Percentiles rank a stretch among this genome's conserved stretches.
Evolutionary conservation across 2,888 invertebrate species (phyloP).

Genomic region (Acanthacorydalis orientalis): DNA sequence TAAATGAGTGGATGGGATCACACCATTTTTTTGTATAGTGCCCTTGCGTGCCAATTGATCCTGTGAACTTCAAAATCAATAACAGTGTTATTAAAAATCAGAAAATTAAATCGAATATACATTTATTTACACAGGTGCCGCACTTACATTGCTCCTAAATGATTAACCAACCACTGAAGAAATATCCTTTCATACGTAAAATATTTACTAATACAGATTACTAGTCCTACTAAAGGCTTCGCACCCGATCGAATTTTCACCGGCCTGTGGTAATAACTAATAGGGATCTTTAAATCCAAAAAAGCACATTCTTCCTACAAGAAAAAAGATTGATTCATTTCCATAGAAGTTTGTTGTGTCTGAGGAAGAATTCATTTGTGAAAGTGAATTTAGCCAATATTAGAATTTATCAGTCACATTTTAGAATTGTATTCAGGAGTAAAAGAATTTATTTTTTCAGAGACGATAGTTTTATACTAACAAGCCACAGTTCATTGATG

Average conservation of each 20-base stretch:
- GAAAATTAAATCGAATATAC: too few relatives aligned
- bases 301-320: slow-evolving; percentile 46
- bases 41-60: slow-evolving; percentile 43
- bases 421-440: too few relatives aligned
- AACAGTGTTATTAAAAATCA: background rate
- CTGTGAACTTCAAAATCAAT: slow-evolving; percentile 19
- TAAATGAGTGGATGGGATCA: slow-evolving; percentile 61
- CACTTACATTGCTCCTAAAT: slow-evolving; percentile 54
- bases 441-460: too few relatives aligned
- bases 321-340: too few relatives aligned
- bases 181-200: slow-evolving; percentile 54
- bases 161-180: slow-evolving; percentile 47
- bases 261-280: slow-evolving; percentile 58
- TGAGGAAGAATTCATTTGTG: too few relatives aligned
- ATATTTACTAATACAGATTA: slow-evolving; percentile 67
- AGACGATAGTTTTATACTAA: too few relatives aligned
- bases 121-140: background rate
- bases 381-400: too few relatives aligned
- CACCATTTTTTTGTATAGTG: slow-evolving; percentile 25
- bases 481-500: too few relatives aligned
- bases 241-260: slow-evolving; percentile 29
- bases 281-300: slow-evolving; percentile 35
- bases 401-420: too few relatives aligned
- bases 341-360: background rate
- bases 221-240: slow-evolving; percentile 45